Conservation (phyloP, 2,888 invertebrate species). For the Chrysodeixis includens region DNA sequence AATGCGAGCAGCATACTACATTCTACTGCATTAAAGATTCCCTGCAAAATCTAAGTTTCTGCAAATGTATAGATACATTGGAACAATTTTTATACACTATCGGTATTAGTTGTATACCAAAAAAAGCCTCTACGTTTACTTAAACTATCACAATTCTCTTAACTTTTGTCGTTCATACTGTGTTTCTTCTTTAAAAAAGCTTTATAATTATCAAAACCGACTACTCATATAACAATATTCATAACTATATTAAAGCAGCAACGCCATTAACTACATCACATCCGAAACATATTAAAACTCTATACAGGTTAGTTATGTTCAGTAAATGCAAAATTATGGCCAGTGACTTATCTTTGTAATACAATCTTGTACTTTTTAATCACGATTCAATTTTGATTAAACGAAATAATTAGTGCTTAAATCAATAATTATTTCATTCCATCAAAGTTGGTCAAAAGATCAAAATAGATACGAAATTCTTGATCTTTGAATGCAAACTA, state of each 20-base stretch:
- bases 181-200: neutral
- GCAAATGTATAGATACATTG: no score
- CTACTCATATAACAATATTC: neutral
- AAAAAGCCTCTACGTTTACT: no score
- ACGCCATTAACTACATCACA: neutral
- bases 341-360: neutral
- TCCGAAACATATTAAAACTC: neutral
- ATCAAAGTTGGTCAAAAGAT: neutral
- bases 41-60: no score
- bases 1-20: neutral
- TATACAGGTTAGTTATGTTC: neutral
- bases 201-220: neutral
- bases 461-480: neutral
- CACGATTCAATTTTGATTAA: no score
- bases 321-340: neutral
- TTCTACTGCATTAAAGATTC: no score
- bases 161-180: neutral
- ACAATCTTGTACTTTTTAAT: neutral
- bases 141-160: no score
- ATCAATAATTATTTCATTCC: no score
- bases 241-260: neutral
- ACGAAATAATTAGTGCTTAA: no score
- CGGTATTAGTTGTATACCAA: no score
- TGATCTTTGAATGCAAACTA: neutral
- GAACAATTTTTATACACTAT: no score